Conservation (phyloP, 2,888 invertebrate genomes). For the Athetis lepigone region DNA sequence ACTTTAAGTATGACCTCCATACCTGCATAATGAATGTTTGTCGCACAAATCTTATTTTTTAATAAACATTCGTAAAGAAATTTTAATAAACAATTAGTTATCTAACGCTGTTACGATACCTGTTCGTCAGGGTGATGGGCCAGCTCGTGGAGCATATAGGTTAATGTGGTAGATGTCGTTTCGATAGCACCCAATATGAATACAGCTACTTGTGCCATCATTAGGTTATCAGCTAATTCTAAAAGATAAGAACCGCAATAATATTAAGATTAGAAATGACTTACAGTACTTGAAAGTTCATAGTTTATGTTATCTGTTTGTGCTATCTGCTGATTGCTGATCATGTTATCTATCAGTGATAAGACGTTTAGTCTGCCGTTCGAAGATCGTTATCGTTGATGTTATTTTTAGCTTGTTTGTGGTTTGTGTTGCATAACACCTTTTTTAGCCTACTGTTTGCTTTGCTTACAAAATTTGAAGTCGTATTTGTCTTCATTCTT, state of each 20-base stretch:
- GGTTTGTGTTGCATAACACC: not conserved
- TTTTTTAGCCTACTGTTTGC: not conserved
- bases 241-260: conserved; percentile 44
- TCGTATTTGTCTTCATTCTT: not conserved
- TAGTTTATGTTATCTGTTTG: conserved; percentile 1
- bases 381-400: conserved; percentile 6
- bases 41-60: not conserved
- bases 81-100: conserved; percentile 10
- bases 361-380: conserved; percentile 1
- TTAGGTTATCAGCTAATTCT: conserved; percentile 80
- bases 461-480: not conserved
- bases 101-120: conserved; percentile 63
- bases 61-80: not conserved
- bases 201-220: conserved; percentile 82
- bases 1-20: too few relatives aligned
- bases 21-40: conserved; percentile 4
- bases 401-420: not conserved
- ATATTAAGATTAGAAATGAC: not conserved
- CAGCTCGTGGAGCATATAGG: conserved; percentile 76
- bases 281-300: too few relatives aligned
- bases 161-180: conserved; percentile 78
- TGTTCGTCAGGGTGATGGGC: conserved; percentile 79
- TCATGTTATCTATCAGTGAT: not conserved
- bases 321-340: too few relatives aligned
- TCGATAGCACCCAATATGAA: conserved; percentile 83